These are phyloP conservation scores for Tangara arthus DNA, from an alignment of 2,797 vertebrate species.

Conservation along the genomic window DNA sequence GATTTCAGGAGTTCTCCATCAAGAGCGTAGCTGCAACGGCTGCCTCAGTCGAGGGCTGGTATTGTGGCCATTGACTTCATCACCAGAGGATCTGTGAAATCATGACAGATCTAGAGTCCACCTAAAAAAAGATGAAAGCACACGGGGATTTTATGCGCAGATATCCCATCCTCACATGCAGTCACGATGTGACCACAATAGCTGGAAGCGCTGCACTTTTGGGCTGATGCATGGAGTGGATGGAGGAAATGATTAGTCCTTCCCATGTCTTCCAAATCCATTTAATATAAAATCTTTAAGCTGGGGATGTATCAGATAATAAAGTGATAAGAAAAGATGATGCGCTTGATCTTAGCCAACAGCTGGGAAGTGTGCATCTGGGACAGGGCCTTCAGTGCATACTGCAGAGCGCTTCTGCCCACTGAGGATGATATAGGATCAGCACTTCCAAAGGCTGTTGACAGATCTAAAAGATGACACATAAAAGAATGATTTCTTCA, in stretches of 20 bases:
- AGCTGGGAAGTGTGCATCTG: background rate
- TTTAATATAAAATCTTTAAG: background rate
- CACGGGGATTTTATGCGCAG: accelerated
- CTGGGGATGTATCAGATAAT: background rate
- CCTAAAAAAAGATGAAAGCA: background rate
- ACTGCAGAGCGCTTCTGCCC: background rate
- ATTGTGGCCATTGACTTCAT: background rate
- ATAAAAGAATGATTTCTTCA: background rate
- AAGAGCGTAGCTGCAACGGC: background rate
- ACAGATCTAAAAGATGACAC: background rate
- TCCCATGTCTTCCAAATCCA: background rate
- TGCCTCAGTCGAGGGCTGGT: accelerated
- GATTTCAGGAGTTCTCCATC: background rate
- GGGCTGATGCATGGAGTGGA: background rate
- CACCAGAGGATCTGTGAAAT: background rate
- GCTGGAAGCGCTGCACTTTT: background rate
- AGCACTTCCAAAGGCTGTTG: background rate
- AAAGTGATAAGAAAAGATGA: background rate
- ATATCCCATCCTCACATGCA: accelerated
- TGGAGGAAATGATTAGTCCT: background rate
- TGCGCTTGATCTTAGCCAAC: background rate
- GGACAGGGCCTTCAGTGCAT: background rate
- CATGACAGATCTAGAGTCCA: background rate
- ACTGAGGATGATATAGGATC: background rate
- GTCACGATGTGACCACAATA: accelerated